phyloP scores from a whole-genome alignment of 35 echinoderm and acorn worm genomes.

The Heliocidaris erythrogramma region DNA sequence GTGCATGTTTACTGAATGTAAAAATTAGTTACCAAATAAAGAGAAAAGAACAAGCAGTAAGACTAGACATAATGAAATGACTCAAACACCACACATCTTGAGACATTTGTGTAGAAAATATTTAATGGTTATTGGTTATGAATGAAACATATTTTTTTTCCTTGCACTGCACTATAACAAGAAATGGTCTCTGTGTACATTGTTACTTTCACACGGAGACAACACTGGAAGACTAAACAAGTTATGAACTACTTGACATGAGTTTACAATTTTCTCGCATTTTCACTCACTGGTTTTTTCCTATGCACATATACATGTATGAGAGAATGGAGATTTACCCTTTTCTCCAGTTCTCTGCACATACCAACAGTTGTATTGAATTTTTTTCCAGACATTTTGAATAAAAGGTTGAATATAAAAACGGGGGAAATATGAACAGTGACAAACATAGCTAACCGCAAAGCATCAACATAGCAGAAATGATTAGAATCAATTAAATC shows the following conservation, averaged over 20 bases:
- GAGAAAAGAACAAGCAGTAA: background rate
- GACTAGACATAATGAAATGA: background rate
- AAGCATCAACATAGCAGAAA: background rate
- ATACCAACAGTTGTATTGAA: background rate
- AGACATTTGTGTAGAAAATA: constrained; percentile 39
- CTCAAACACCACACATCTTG: background rate
- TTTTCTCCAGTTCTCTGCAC: background rate
- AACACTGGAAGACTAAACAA: constrained; percentile 41
- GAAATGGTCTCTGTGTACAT: constrained; percentile 30
- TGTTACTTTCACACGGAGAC: background rate
- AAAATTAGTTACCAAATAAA: no score
- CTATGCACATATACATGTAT: background rate
- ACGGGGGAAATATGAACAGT: background rate
- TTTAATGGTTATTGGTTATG: constrained; percentile 39
- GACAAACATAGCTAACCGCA: constrained; percentile 7
- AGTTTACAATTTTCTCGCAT: background rate
- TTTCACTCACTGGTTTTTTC: background rate
- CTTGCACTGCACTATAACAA: constrained; percentile 42
- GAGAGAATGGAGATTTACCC: background rate
- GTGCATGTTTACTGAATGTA: no score
- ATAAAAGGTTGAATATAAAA: background rate
- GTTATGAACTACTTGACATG: constrained; percentile 31
- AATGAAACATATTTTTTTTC: constrained; percentile 41
- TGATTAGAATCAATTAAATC: background rate
- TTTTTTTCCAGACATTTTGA: background rate